Evolutionary conservation across 1,140 invertebrate species (phyloP).

Genomic region (Arion vulgaris): DNA sequence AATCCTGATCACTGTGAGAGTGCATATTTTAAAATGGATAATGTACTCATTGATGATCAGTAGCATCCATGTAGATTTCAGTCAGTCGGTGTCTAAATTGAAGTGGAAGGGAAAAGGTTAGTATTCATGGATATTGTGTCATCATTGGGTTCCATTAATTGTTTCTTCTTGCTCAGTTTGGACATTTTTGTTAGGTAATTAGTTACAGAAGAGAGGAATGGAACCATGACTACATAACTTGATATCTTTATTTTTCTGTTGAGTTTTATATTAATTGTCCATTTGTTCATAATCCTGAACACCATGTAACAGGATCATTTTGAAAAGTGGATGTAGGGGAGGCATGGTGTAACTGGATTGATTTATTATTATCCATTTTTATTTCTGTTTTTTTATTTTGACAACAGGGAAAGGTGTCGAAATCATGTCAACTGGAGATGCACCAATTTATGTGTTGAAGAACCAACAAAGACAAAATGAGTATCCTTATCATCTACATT

Average conservation of each 20-base stretch:
- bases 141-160: not conserved
- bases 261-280: no score
- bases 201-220: not conserved
- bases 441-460: conserved; percentile 58
- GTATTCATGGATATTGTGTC: not conserved
- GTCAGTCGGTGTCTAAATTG: conserved; percentile 93
- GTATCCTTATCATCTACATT: conserved; percentile 70
- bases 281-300: no score
- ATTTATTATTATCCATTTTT: not conserved
- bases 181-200: not conserved
- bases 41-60: conserved; percentile 98
- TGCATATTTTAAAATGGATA: conserved; percentile 99
- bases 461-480: conserved; percentile 51
- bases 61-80: conserved; percentile 99
- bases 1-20: conserved; percentile 95
- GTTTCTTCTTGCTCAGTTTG: not conserved
- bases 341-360: no score
- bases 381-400: not conserved
- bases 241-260: no score
- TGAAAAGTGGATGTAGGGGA: no score
- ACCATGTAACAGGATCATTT: no score
- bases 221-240: no score
- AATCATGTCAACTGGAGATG: conserved; percentile 39
- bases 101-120: conserved; percentile 43
- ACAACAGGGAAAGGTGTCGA: conserved; percentile 42